Percentiles rank a stretch among this genome's conserved stretches.
Conservation (phyloP, 2,888 invertebrate species). For the Adelognathus sp. region DNA sequence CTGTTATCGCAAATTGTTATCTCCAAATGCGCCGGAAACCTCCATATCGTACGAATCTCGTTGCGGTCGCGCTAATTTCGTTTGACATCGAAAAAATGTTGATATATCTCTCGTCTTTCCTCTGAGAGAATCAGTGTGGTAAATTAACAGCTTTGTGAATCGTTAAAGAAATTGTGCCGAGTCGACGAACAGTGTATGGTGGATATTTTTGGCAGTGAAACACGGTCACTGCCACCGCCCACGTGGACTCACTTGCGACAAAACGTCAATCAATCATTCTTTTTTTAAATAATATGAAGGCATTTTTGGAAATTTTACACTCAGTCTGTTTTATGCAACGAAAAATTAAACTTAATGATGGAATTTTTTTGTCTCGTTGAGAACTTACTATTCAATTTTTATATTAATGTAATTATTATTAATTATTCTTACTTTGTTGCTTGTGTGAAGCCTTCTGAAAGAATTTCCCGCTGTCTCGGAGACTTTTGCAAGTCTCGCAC, state of each 20-base stretch:
- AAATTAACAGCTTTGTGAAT: conserved; percentile 12
- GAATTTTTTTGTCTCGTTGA: no score
- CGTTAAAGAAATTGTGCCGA: conserved; percentile 24
- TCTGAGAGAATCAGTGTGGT: neutral
- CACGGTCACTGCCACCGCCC: conserved; percentile 69
- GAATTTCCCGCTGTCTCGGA: conserved; percentile 63
- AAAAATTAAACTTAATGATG: no score
- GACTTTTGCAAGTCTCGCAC: conserved; percentile 66
- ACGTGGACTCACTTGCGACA: conserved; percentile 62
- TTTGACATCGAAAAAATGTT: neutral
- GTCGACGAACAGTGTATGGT: conserved; percentile 2
- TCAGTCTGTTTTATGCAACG: neutral
- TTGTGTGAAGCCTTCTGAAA: conserved; percentile 68
- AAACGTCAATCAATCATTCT: conserved; percentile 27
- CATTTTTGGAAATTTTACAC: neutral
- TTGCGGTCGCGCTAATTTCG: neutral
- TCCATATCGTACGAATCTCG: neutral
- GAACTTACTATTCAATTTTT: neutral
- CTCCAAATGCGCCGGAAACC: neutral
- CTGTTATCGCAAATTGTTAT: conserved; percentile 5
- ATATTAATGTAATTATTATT: neutral
- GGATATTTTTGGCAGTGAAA: conserved; percentile 66
- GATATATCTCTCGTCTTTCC: neutral
- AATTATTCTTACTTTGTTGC: conserved; percentile 64
- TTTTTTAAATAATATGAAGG: neutral